Evolutionary conservation across 2,888 invertebrate species (phyloP), one percentile per base, ranked within the genome.

Genomic region (Eupelmus urozonus): DNA sequence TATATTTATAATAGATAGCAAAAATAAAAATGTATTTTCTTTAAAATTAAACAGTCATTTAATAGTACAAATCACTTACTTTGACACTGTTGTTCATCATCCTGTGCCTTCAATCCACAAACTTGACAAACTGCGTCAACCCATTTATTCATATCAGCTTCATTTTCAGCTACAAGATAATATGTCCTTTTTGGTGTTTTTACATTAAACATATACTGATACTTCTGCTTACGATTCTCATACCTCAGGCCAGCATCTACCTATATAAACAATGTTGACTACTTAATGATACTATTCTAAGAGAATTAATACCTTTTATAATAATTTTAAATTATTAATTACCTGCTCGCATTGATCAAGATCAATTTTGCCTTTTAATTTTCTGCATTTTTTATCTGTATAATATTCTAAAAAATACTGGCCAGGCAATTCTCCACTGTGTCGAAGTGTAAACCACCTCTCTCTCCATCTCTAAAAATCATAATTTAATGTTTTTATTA

Each of bases 271-370:
- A 18, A 53, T 7, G 16, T 20, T 45, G 9, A 45, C 16, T n/a
- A n/a, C n/a, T n/a, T 7, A 7, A 40, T 11, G 11, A 7, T 40
- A 40, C 4, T 40, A 40, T 40, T 74, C 55, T 18, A n/a, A n/a
- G n/a, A n/a, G n/a, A n/a, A n/a, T n/a, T n/a, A 29, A 18, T 62
- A 65, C 20, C 42, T 57, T 49, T 57, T 23, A 11, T 5, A 57
- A 27, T 53, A 23, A 59, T 57, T 29, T 25, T 9, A 34, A 53
- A 51, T 63, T n/a, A 29, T 60, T 70, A 20, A 63, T 67, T 91
- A 97, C 96, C 92, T 98, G 97, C 91, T 98, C 97, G 90, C 98
- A 98, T 89, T 97, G 95, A 92, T 98, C 98, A 87, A 98, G 92
- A 92, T 98, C 96, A 86, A 98, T 97, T 81, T 94, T 93, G 86